Evolutionary conservation across 1,140 invertebrate genomes (phyloP).

Genomic region (Drosophila kohkoa): DNA sequence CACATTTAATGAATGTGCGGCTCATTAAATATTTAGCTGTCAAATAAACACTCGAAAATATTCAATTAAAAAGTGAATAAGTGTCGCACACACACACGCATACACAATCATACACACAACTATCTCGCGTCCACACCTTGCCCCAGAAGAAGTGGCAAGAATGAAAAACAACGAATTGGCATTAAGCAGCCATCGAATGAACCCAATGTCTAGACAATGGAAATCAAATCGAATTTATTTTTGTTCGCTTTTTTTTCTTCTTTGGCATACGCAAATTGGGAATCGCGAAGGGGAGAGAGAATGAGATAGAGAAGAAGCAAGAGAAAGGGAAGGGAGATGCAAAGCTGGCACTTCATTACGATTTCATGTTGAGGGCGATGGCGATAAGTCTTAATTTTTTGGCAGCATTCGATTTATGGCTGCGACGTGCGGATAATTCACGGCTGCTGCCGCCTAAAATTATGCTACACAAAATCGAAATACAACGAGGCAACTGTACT

Average conservation of each 20-base stretch:
- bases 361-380: slow-evolving; percentile 46
- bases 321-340: not conserved
- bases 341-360: slow-evolving; percentile 64
- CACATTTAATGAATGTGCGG: slow-evolving; percentile 63
- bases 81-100: slow-evolving; percentile 21
- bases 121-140: slow-evolving; percentile 60
- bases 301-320: not conserved
- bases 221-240: slow-evolving; percentile 82
- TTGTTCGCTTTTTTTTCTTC: slow-evolving; percentile 58
- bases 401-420: slow-evolving; percentile 82
- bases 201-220: slow-evolving; percentile 78
- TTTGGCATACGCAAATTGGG: slow-evolving; percentile 69
- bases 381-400: slow-evolving; percentile 80
- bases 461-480: slow-evolving; percentile 26
- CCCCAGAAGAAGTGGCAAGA: slow-evolving; percentile 28
- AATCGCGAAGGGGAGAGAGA: slow-evolving; percentile 5
- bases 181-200: slow-evolving; percentile 68
- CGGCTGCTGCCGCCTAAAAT: slow-evolving; percentile 33
- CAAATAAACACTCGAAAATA: slow-evolving; percentile 78
- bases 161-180: slow-evolving; percentile 73
- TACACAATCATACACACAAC: not conserved
- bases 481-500: slow-evolving; percentile 48
- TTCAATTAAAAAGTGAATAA: slow-evolving; percentile 78
- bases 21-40: slow-evolving; percentile 79
- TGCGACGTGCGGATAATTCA: slow-evolving; percentile 82